phyloP scores from a whole-genome alignment of 2,888 invertebrate genomes.

The Arge pagana region DNA sequence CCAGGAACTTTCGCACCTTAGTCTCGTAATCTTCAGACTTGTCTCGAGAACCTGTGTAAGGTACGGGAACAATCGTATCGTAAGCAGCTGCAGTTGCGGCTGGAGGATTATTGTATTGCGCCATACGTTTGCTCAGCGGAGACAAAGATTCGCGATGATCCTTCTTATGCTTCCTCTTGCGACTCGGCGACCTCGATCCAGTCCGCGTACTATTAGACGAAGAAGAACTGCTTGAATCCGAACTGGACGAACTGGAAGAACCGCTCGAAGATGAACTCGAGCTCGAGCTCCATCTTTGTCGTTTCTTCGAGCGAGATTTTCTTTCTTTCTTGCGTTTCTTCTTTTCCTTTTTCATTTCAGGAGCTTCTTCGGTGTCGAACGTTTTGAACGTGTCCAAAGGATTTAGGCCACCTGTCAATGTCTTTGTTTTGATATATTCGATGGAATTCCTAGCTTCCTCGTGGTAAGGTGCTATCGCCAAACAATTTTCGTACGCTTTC shows the following conservation, averaged over 20 bases:
- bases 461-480: conserved; percentile 83
- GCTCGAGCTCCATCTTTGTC: conserved; percentile 64
- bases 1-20: conserved; percentile 75
- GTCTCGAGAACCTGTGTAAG: conserved; percentile 56
- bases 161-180: conserved; percentile 62
- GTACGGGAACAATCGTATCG: conserved; percentile 60
- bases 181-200: conserved; percentile 46
- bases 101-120: conserved; percentile 76
- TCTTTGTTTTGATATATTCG: conserved; percentile 77
- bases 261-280: conserved; percentile 72
- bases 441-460: conserved; percentile 85
- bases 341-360: conserved; percentile 53
- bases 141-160: conserved; percentile 74
- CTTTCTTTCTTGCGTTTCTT: conserved; percentile 58
- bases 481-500: conserved; percentile 82
- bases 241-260: conserved; percentile 65
- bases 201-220: conserved; percentile 53
- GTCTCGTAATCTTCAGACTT: conserved; percentile 67
- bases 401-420: conserved; percentile 46
- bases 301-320: conserved; percentile 55
- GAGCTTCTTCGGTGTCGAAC: conserved; percentile 51
- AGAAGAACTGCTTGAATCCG: conserved; percentile 63
- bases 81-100: conserved; percentile 59
- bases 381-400: conserved; percentile 50
- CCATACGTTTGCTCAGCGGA: conserved; percentile 83